Evolutionary conservation across 2,797 vertebrate species (phyloP), one percentile per base, ranked within the genome.

Genomic region (Rhincodon typus): DNA sequence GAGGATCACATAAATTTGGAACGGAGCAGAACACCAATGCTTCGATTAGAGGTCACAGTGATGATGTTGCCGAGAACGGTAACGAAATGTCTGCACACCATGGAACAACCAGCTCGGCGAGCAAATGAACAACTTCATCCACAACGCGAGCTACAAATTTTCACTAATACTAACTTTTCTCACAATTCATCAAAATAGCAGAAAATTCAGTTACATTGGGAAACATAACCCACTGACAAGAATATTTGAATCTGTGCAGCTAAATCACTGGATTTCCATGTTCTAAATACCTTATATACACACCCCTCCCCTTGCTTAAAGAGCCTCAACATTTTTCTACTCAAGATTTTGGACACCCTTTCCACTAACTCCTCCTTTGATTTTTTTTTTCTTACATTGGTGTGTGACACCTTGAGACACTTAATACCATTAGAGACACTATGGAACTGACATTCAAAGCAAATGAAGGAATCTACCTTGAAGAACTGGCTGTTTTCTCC

Each of bases 391-490:
- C 21, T 84, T 66, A 66, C 4, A 17, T 91, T 8, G 30, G 27
- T 88, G 13, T 34, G 34, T 34, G 57, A 15, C 57, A 1, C 34
- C 38, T 91, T 7, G 34, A 34, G 4, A n/a, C 1, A 21, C n/a
- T 69, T 67, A 23, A 17, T 62, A 42, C 62, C 30, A 66, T 38
- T 38, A 67, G 38, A 69, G 66, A 21, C 34, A 42, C 23, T 66
- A 38, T 42, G 38, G 13, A 66, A 84, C 38, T 91, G 57, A 66
- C 21, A 23, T 38, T 66, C 17, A 69, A 93, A 91, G 57, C 34
- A 91, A 91, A 91, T n/a, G 57, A 91, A 66, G 30, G 53, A 62
- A n/a, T 12, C 62, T 97, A 99, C 99, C 98, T 98, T 96, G 97
- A 97, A 2, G 97, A 96, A 96, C 96, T 96, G 87, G 97, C 97